These are phyloP conservation scores for Pinctada fucata DNA, from an alignment of 2,888 invertebrate species.

Conservation along the genomic window DNA sequence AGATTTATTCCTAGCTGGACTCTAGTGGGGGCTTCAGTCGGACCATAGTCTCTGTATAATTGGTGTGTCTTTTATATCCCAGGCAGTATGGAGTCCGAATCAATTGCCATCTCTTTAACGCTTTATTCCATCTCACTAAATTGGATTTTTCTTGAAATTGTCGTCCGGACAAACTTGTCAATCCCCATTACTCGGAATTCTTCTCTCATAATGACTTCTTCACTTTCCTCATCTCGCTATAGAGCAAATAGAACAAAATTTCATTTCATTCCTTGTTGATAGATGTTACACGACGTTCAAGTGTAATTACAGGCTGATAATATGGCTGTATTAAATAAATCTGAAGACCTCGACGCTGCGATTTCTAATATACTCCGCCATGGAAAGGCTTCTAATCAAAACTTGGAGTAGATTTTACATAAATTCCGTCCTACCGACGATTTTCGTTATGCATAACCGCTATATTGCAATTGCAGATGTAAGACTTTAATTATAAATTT, in stretches of 20 bases:
- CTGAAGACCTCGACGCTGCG: conserved; percentile 28
- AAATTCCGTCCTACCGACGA: neutral
- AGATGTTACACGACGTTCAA: conserved; percentile 27
- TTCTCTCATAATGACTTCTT: conserved; percentile 37
- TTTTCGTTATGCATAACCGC: neutral
- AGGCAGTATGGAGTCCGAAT: conserved; percentile 26
- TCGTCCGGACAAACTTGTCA: conserved; percentile 38
- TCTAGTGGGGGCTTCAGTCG: neutral
- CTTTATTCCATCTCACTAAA: conserved; percentile 41
- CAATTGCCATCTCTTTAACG: conserved; percentile 41
- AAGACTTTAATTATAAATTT: neutral
- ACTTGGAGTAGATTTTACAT: neutral
- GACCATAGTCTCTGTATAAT: neutral
- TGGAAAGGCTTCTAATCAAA: conserved; percentile 26
- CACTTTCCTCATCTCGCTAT: conserved; percentile 32
- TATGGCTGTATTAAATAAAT: conserved; percentile 37
- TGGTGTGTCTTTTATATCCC: neutral
- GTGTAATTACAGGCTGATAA: conserved; percentile 34
- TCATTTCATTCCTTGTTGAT: conserved; percentile 32
- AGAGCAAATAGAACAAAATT: conserved; percentile 33
- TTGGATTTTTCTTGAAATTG: conserved; percentile 44
- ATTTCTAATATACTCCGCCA: conserved; percentile 25
- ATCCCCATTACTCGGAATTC: conserved; percentile 36
- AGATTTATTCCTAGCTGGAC: conserved; percentile 40
- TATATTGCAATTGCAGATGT: neutral